Base-by-base conservation (phyloP, 2,113 vertebrate species). In the Embiotoca jacksoni region DNA sequence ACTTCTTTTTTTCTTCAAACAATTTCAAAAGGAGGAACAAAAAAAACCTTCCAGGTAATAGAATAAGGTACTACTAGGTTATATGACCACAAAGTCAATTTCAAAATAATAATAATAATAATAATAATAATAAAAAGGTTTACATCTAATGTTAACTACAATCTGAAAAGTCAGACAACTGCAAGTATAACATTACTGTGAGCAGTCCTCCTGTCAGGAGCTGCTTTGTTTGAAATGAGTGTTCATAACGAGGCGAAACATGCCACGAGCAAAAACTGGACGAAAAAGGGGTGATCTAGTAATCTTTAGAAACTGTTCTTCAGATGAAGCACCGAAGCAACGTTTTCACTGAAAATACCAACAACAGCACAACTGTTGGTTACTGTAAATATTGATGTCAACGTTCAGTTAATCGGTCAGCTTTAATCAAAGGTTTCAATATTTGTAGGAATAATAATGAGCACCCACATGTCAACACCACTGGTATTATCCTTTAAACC, bases 401-500 rank as follows among this genome's bases (percentile, higher is more conserved):
- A 44, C 9, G 6, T 41, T 7, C 4, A 5, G 3, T 47, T 47
- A 13, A 71, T 60, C 7, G 15, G 30, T 15, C 13, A 63, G 44
- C 49, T 72, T 15, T 64, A 9, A 52, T 53, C 1, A 3, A 66
- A 74, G 5, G 11, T 16, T 74, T 62, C 13, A 74, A 66, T 70
- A 44, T 23, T 35, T 52, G 1, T 49, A 58, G 46, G 73, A 54
- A 37, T 41, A 78, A 69, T 68, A 37, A 78, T 46, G 69, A 64
- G 33, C 54, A 76, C 78, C 82, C 82, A 88, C 83, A 91, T 81
- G 68, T 80, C 81, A 85, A 80, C 41, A 87, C 54, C 71, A 90
- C 65, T 89, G 91, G 91, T 89, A 91, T 91, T 85, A 91, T 89
- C 75, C 89, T 92, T 92, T 80, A 63, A 80, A 89, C 71, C 64